phyloP scores from a whole-genome alignment of 2,888 invertebrate genomes.

The Nezara viridula region DNA sequence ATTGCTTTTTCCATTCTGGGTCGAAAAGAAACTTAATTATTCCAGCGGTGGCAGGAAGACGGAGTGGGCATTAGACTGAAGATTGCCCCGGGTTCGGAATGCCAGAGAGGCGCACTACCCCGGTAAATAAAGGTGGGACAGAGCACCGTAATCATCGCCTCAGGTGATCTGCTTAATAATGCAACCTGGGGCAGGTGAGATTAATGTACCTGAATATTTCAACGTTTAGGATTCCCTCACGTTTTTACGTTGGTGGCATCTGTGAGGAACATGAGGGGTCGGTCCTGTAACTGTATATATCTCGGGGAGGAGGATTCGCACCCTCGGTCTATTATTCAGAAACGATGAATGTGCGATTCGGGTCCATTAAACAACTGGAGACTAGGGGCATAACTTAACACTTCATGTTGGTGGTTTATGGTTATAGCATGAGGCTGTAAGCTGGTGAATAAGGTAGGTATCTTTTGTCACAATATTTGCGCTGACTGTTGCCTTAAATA shows the following conservation, averaged over 20 bases:
- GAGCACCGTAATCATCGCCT: slow-evolving; percentile 14
- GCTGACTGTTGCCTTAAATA: too few relatives aligned
- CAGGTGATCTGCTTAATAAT: slow-evolving; percentile 18
- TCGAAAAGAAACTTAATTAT: slow-evolving; percentile 31
- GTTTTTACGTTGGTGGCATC: neutral
- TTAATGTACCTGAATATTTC: slow-evolving; percentile 30
- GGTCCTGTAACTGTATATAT: neutral
- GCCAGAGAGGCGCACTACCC: neutral
- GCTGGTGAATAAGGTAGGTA: neutral
- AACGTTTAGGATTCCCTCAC: neutral
- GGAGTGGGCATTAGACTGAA: slow-evolving; percentile 7
- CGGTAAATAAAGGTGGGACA: slow-evolving; percentile 15
- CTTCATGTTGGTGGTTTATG: neutral
- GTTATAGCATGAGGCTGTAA: neutral
- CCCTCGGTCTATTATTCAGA: slow-evolving; percentile 14
- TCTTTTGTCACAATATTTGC: neutral
- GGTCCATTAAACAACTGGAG: neutral
- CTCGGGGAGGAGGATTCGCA: neutral
- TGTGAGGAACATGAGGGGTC: neutral
- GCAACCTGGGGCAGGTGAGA: slow-evolving; percentile 14
- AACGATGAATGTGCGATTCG: neutral
- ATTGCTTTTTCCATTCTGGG: slow-evolving; percentile 24
- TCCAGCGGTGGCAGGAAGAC: slow-evolving; percentile 6
- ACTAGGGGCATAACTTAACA: neutral
- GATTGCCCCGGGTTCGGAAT: neutral